Base-by-base conservation (phyloP, 2,797 vertebrate genomes). In the Cheirogaleus major region DNA sequence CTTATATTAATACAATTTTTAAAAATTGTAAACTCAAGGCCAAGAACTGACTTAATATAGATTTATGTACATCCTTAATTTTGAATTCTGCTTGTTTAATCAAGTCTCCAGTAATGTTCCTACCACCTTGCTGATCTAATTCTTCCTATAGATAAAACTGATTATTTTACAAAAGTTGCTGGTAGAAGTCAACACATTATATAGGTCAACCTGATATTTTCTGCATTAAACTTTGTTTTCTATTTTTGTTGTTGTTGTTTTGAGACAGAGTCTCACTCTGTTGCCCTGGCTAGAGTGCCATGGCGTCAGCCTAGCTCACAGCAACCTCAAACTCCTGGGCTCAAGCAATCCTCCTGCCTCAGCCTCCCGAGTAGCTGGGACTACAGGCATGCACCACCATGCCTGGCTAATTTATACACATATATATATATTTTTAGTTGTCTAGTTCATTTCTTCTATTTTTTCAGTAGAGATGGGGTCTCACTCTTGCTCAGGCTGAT, bases 41-140 rank as follows among this genome's bases (percentile, higher is more conserved):
- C 57, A 83, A 97, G 63, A 91, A 87, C 43, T 72, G 52, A 86
- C n/a, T 63, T 78, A 14, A 45, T 38, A 5, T 32, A 86, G 65
- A n/a, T 50, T 93, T 61, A 63, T 18, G 8, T 59, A 55, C 35
- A 65, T n/a, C 52, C 45, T 89, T 72, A 83, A 63, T 95, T 95
- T 52, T 88, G 52, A 90, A 61, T 91, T 84, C 61, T 86, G 63
- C 13, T 81, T 89, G 25, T 83, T 91, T 52, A 91, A 69, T 38
- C 75, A 67, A 48, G 11, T 69, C 61, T 92, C 95, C 57, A 80
- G 70, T 25, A 82, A 59, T 9, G 2, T 55, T 75, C 63, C n/a
- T 84, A 65, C 65, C 27, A 78, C 32, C 63, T 89, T 91, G 52
- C 30, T 73, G 13, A 79, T 41, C 7, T 27, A 72, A 80, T 82